These are phyloP conservation scores for Himalopsyche tibetana DNA, from an alignment of 2,888 invertebrate genomes.

Conservation along the genomic window DNA sequence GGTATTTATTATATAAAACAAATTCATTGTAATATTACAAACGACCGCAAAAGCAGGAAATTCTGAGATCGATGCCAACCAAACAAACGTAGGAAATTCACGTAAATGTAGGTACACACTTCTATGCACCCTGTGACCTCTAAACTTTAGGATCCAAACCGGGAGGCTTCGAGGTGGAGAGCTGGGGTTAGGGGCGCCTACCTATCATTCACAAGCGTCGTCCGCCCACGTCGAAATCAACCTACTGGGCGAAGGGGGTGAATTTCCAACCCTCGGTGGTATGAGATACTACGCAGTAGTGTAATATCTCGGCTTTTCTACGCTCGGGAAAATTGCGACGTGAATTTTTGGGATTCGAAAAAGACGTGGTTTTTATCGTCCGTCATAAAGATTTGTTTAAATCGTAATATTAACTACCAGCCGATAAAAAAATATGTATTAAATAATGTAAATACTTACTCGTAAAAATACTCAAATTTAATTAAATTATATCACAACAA, in stretches of 20 bases:
- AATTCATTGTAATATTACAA: background rate
- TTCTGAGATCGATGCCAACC: background rate
- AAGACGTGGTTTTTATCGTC: background rate
- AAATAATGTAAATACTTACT: no score
- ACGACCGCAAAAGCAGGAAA: conserved; percentile 4
- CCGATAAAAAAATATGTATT: no score
- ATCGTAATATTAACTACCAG: no score
- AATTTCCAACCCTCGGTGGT: background rate
- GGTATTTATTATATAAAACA: no score
- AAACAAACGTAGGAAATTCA: conserved; percentile 7
- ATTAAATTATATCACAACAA: no score
- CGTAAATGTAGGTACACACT: background rate
- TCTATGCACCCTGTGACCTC: conserved; percentile 31
- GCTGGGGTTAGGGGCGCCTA: background rate
- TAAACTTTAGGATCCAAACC: conserved; percentile 12
- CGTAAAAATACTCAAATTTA: no score
- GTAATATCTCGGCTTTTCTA: background rate
- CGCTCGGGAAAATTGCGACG: background rate
- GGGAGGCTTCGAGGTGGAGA: background rate
- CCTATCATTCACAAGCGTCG: conserved; percentile 43
- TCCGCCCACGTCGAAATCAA: conserved; percentile 11
- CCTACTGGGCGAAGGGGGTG: background rate
- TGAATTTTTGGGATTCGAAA: background rate
- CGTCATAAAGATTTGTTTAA: no score
- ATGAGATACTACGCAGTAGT: conserved; percentile 16